Conservation (phyloP, 64 coral and sea anemone species). For the Orbicella faveolata region DNA sequence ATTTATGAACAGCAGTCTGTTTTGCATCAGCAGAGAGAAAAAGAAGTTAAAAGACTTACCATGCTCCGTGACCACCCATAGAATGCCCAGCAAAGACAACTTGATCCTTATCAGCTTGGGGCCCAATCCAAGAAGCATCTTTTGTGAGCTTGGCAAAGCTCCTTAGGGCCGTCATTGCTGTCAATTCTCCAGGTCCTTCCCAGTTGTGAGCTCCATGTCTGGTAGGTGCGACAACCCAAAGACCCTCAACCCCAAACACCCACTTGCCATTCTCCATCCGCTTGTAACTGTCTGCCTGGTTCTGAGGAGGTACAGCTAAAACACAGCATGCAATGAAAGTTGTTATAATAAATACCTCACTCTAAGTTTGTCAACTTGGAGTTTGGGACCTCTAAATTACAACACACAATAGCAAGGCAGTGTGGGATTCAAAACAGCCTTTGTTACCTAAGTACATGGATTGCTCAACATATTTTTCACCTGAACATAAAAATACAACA, state of each 20-base stretch:
- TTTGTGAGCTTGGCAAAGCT: slow-evolving; percentile 75
- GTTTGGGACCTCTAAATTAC: too few species aligned
- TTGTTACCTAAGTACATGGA: too few species aligned
- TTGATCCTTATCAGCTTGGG: slow-evolving; percentile 70
- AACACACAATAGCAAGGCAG: too few species aligned
- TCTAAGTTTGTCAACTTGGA: too few species aligned
- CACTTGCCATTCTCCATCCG: slow-evolving; percentile 80
- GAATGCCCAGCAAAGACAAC: slow-evolving; percentile 95
- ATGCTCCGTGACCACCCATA: slow-evolving; percentile 98
- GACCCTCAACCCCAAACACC: slow-evolving; percentile 93
- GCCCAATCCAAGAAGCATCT: slow-evolving; percentile 47
- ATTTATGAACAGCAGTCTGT: too few species aligned
- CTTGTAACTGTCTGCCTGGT: slow-evolving; percentile 97
- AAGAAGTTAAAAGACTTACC: slow-evolving; percentile 36
- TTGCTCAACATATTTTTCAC: too few species aligned
- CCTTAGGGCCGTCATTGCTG: slow-evolving; percentile 75
- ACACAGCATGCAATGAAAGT: background rate
- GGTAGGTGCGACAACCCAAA: slow-evolving; percentile 92
- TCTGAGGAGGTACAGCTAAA: slow-evolving; percentile 89
- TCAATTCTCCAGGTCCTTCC: slow-evolving; percentile 96
- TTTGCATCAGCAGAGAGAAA: too few species aligned
- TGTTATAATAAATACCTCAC: too few species aligned
- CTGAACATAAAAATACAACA: too few species aligned
- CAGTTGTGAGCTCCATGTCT: slow-evolving; percentile 99
- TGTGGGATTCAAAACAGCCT: too few species aligned